These are phyloP conservation scores for Cephus cinctus DNA, from an alignment of 1,140 invertebrate genomes.

Conservation along the genomic window DNA sequence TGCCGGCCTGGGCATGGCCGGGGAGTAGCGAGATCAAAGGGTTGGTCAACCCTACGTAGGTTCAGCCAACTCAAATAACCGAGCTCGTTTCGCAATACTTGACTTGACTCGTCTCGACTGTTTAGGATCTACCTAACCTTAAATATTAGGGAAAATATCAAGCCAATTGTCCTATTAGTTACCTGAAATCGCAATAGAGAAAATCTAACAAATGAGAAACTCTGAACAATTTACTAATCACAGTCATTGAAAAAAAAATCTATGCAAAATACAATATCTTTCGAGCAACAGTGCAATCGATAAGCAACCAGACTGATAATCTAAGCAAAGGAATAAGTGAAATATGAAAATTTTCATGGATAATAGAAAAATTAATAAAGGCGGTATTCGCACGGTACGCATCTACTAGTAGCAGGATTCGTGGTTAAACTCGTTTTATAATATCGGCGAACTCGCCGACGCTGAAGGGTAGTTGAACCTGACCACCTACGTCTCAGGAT, in stretches of 20 bases:
- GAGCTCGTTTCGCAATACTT: slow-evolving; percentile 44
- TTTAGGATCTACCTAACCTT: slow-evolving; percentile 49
- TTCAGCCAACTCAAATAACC: slow-evolving; percentile 54
- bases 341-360: too few species aligned
- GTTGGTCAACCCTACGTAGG: slow-evolving; percentile 41
- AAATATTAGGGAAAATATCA: too few species aligned
- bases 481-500: slow-evolving; percentile 37
- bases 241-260: too few species aligned
- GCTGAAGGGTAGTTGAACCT: too few species aligned
- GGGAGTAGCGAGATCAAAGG: slow-evolving; percentile 51
- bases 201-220: too few species aligned
- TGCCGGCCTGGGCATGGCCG: slow-evolving; percentile 34
- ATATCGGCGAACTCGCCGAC: slow-evolving; percentile 38
- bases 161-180: too few species aligned
- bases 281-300: too few species aligned
- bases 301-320: too few species aligned
- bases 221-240: too few species aligned
- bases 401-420: slow-evolving; percentile 16
- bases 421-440: slow-evolving; percentile 24
- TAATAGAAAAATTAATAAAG: slow-evolving; percentile 45
- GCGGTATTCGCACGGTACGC: slow-evolving; percentile 32
- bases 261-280: too few species aligned
- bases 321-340: too few species aligned
- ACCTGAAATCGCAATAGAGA: too few species aligned
- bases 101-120: slow-evolving; percentile 39